These are phyloP conservation scores for Eueides isabella DNA, from an alignment of 1,140 invertebrate species.

Conservation along the genomic window DNA sequence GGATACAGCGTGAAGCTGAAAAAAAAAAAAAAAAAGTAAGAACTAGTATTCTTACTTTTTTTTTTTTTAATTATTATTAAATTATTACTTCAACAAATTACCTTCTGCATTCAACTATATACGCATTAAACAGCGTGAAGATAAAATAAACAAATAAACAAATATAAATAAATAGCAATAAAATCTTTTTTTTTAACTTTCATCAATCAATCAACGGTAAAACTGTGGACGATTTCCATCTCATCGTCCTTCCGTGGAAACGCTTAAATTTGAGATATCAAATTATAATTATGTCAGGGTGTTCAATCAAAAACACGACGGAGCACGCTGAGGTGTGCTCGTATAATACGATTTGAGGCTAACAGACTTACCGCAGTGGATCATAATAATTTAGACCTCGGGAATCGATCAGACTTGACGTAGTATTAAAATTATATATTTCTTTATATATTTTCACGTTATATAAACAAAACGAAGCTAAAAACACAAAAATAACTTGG, in stretches of 20 bases:
- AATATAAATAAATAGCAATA: neutral
- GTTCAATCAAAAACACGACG: neutral
- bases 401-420: neutral
- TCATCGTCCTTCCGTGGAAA: neutral
- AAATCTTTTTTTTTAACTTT: neutral
- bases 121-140: no score
- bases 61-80: no score
- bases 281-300: neutral
- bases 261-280: neutral
- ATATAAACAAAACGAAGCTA: no score
- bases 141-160: no score
- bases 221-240: neutral
- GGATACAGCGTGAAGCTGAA: no score
- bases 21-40: no score
- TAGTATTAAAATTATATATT: neutral
- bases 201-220: neutral
- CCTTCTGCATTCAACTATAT: no score
- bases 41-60: no score
- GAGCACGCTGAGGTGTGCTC: neutral
- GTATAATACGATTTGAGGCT: no score
- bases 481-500: no score
- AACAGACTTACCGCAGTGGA: neutral
- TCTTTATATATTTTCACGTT: no score
- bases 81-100: no score
- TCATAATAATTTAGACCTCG: neutral